Percentiles rank a stretch among this genome's conserved stretches.
These are phyloP conservation scores for human (Homo sapiens) DNA, from an alignment of 2,113 vertebrate species.

Conservation along the genomic window GRCh38 chr5:4262501-4263000, in stretches of 20 bases:
- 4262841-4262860: neutral
- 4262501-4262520: neutral
- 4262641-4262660: neutral
- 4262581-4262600: neutral
- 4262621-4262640: accelerated
- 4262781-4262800: neutral
- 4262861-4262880: accelerated
- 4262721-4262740: neutral
- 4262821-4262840: neutral
- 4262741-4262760: neutral
- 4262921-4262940: neutral
- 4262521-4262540: neutral
- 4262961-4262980: accelerated
- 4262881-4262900: neutral
- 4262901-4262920: accelerated
- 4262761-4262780: accelerated
- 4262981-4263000: too few relatives aligned
- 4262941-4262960: too few relatives aligned
- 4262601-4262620: neutral
- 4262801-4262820: neutral
- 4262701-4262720: neutral
- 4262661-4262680: neutral
- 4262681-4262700: neutral
- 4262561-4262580: neutral
- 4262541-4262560: neutral